Conservation (phyloP, 2,888 invertebrate genomes). For the Dascillus cervinus region DNA sequence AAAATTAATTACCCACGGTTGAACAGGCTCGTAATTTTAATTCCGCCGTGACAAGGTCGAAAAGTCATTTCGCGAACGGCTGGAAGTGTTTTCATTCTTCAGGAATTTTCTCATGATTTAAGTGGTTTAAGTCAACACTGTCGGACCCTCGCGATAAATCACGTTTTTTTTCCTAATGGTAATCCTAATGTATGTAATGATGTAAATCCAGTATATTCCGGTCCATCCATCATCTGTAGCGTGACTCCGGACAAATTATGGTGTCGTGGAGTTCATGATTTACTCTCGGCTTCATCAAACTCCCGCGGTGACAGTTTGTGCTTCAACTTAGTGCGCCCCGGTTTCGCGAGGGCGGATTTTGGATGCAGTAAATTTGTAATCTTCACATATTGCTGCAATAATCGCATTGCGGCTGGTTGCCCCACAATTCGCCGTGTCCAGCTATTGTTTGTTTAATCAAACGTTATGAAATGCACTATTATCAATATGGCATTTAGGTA, state of each 20-base stretch:
- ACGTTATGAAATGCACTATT: slow-evolving; percentile 4
- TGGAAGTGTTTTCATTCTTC: no score
- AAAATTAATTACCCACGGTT: no score
- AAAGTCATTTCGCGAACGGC: no score
- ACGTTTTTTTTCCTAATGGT: slow-evolving; percentile 15
- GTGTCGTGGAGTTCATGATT: slow-evolving; percentile 15
- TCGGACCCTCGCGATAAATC: background rate
- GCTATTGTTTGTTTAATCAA: background rate
- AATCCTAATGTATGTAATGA: slow-evolving; percentile 21
- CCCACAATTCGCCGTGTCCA: no score
- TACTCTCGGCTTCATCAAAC: slow-evolving; percentile 15
- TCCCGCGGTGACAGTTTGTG: slow-evolving; percentile 16
- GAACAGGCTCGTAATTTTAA: no score
- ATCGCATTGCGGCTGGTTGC: no score
- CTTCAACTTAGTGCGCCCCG: background rate
- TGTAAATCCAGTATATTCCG: slow-evolving; percentile 15
- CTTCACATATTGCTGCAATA: no score
- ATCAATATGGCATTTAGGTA: slow-evolving; percentile 14
- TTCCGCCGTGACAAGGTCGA: no score
- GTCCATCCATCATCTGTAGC: slow-evolving; percentile 16
- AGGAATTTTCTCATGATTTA: no score
- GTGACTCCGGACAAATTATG: slow-evolving; percentile 17
- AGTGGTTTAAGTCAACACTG: no score
- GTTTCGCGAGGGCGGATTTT: background rate
- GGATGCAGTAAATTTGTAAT: no score